A percentile compares a stretch with the other conserved stretches of the same genome.
phyloP scores from a whole-genome alignment of 2,113 vertebrate genomes.

The Notarius lentiginosus region DNA sequence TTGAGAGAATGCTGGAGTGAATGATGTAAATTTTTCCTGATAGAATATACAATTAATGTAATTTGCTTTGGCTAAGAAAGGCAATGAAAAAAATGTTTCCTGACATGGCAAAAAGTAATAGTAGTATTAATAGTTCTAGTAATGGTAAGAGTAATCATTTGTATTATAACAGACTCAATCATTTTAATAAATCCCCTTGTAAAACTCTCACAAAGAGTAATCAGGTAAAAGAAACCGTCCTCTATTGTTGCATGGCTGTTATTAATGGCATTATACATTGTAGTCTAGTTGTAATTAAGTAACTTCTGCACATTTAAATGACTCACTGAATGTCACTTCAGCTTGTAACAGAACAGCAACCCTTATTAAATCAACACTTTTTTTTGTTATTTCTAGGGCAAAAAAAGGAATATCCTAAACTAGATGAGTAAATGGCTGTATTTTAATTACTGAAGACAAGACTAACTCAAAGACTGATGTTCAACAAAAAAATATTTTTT shows the following conservation, averaged over 20 bases:
- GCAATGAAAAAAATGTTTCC: background rate
- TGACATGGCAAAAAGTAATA: background rate
- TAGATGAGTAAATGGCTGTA: background rate
- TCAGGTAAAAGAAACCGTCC: background rate
- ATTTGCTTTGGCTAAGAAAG: background rate
- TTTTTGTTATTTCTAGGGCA: too few relatives aligned
- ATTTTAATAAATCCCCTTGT: background rate
- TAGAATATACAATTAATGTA: background rate
- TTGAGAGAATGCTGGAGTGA: background rate
- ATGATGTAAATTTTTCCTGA: background rate
- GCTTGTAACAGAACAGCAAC: background rate
- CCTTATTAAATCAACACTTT: background rate
- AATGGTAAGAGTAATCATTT: background rate
- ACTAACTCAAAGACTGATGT: background rate
- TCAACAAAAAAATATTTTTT: background rate
- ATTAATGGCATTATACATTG: background rate
- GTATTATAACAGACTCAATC: background rate
- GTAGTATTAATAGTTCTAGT: background rate
- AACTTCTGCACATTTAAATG: background rate
- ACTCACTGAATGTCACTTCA: background rate
- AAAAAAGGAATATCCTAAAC: background rate
- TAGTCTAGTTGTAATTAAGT: background rate
- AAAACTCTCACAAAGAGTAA: background rate
- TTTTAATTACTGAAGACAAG: background rate
- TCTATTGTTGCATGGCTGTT: background rate